Base-by-base conservation (phyloP, 1,140 invertebrate species). In the Drosophila ambigua region DNA sequence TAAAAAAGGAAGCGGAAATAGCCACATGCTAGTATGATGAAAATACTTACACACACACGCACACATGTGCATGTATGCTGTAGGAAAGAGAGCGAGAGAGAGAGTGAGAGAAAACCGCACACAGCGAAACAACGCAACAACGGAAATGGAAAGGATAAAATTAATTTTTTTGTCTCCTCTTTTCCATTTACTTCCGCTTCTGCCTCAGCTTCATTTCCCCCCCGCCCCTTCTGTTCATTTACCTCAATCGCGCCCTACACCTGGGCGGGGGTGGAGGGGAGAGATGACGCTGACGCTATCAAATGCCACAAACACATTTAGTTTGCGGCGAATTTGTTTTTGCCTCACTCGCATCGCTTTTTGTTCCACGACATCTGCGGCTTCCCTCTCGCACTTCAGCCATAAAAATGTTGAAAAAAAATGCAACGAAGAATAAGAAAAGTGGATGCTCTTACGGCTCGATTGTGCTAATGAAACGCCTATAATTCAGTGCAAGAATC, bases 81-180 rank as follows among this genome's bases (percentile, higher is more conserved):
- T 7, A 62, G 48, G 28, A 39, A 41, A 44, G 39, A 28, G 39
- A 15, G 26, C 3, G 4, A 11, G 9, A 35, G 11, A 39, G 15
- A 68, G 15, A 61, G 41, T 46, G 26, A 24, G 4, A n/a, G 53
- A 24, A 45, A 49, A 59, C 39, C 61, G 39, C 58, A 48, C 60
- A 53, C 49, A 23, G 13, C 45, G 50, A 63, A 35, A 45, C 26
- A 54, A 11, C 41, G 43, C 31, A 62, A 43, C 52, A 71, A 64
- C 65, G 69, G 74, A 82, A 79, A 84, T 77, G 67, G 72, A 84
- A 84, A 84, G 80, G 76, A 76, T 84, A 79, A 84, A 84, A 84
- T 84, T 84, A 84, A 84, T 84, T 84, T 84, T 84, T 76, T 50
- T 79, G 39, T 50, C 11, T 39, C 11, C 31, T 41, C 45, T 51